Base-by-base conservation (phyloP, 2,888 invertebrate species). In the Timandra comae region DNA sequence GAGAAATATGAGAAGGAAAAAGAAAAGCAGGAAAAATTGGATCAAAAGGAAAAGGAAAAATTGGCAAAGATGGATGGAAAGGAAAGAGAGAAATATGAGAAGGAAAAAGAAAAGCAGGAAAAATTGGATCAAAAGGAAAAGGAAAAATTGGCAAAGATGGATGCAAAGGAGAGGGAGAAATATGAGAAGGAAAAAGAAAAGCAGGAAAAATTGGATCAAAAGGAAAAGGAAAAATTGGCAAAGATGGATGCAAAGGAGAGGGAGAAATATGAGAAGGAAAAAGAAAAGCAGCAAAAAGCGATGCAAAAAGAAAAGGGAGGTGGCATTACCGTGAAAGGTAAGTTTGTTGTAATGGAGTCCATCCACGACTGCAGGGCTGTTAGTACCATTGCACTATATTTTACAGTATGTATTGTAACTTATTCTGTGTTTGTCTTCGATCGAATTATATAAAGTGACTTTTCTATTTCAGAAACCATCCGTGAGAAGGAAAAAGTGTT, bases 401-500 rank as follows among this genome's bases (percentile, higher is more conserved):
- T n/a, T n/a, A n/a, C n/a, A n/a, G n/a, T n/a, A n/a, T n/a, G n/a
- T n/a, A n/a, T n/a, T n/a, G n/a, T n/a, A n/a, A n/a, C n/a, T n/a
- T n/a, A n/a, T n/a, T n/a, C n/a, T n/a, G n/a, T n/a, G n/a, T n/a
- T n/a, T n/a, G n/a, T n/a, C n/a, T n/a, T n/a, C n/a, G n/a, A n/a
- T n/a, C n/a, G n/a, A n/a, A n/a, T n/a, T n/a, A n/a, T n/a, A n/a
- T n/a, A n/a, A n/a, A n/a, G n/a, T n/a, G n/a, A n/a, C n/a, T 27
- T 27, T 36, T 16, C 16, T 6, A 29, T 41, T 47, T 27, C 44
- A 70, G 63, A 65, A 35, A 46, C 40, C n/a, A 43, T 52, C 21
- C 50, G 63, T 2, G 40, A 46, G n/a, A 57, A 52, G 16, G 63
- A 65, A 12, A 69, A 63, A 31, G 48, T 72, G 16, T 55, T 74